Evolutionary conservation across 2,888 invertebrate genomes (phyloP), one percentile per base, ranked within the genome.

Genomic region (Eupithecia vulgata): DNA sequence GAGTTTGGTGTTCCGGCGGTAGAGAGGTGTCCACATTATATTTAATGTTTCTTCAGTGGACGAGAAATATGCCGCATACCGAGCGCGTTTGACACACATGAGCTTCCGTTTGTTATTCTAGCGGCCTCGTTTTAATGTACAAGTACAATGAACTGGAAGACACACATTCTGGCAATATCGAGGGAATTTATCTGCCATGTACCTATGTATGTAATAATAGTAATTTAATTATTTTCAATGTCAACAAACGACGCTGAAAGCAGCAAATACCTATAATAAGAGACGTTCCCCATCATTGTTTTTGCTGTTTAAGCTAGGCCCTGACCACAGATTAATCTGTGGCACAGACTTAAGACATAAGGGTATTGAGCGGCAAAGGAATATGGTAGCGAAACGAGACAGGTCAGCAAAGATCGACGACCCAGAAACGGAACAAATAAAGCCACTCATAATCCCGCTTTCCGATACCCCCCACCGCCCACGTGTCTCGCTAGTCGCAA

Each of bases 371-470:
- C 80, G 83, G 59, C 59, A 64, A 76, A 86, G 81, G 83, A 81
- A 79, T 80, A 80, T 79, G 81, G 78, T 74, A 74, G 78, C 79
- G 82, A 81, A 83, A 80, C 84, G 81, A 84, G 85, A 84, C 88
- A 85, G 91, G 89, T 91, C 91, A 91, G 81, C 79, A 72, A 83
- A 88, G 92, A 90, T 84, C 91, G 90, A 89, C 87, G 92, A 90
- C 92, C 91, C 85, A 91, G 85, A 91, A 90, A 90, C 82, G 78
- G 84, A 81, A 82, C 83, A 84, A 83, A 84, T 85, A 82, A 83
- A 82, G 80, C 78, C 80, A 82, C 82, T 82, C 81, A 80, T 81
- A 85, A 85, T 86, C 87, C 85, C 86, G 84, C 83, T 84, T 83
- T 82, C 83, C 84, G 84, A 86, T 84, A 83, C 73, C 81, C 62